Evolutionary conservation across 2,888 invertebrate genomes (phyloP).

Genomic region (Cerastoderma edule): DNA sequence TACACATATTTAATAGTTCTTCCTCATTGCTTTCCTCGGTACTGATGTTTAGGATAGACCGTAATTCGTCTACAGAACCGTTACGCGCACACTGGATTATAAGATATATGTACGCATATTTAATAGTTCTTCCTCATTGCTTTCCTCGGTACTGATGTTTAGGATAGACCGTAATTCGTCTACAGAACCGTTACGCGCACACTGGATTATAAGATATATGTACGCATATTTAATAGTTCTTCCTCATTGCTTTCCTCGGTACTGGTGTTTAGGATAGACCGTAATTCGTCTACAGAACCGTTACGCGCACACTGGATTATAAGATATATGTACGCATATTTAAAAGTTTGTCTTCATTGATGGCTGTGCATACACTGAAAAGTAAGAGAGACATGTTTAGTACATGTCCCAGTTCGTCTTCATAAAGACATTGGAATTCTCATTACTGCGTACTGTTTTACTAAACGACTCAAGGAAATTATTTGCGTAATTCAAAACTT

Average conservation of each 20-base stretch:
- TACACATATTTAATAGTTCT: neutral
- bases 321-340: neutral
- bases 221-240: neutral
- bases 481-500: too few species aligned
- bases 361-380: too few species aligned
- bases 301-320: neutral
- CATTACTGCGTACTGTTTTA: too few species aligned
- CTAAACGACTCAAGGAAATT: too few species aligned
- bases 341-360: neutral
- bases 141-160: constrained; percentile 51
- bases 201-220: neutral
- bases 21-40: constrained; percentile 72
- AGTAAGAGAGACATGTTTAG: too few species aligned
- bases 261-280: too few species aligned
- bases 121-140: constrained; percentile 67
- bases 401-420: too few species aligned
- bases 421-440: too few species aligned
- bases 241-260: too few species aligned
- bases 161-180: constrained; percentile 29
- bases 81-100: neutral
- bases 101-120: neutral
- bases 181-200: neutral
- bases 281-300: neutral
- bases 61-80: neutral
- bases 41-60: constrained; percentile 41